Conservation (phyloP, 2,797 vertebrate species). For the Ptychobarbus kaznakovi region DNA sequence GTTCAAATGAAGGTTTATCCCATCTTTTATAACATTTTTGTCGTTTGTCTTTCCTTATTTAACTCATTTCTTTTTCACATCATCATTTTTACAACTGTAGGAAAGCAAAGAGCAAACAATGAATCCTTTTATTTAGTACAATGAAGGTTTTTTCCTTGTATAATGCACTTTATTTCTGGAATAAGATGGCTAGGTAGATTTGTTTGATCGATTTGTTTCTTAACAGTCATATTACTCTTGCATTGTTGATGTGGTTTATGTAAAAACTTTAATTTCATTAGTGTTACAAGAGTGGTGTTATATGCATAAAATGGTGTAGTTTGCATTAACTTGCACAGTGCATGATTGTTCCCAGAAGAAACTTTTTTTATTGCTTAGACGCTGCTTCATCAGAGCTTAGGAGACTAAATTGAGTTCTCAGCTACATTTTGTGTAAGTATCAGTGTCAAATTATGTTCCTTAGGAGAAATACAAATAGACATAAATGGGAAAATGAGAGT, state of each 20-base stretch:
- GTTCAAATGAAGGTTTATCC: slow-evolving; percentile 36
- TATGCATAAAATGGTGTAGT: not conserved
- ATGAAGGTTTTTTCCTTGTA: not conserved
- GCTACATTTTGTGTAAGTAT: not conserved
- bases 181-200: slow-evolving; percentile 14
- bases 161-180: not conserved
- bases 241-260: not conserved
- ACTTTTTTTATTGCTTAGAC: not conserved
- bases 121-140: slow-evolving; percentile 8
- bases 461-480: not conserved
- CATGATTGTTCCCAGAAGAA: not conserved
- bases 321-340: slow-evolving; percentile 5
- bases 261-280: slow-evolving; percentile 18
- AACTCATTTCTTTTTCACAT: slow-evolving; percentile 63
- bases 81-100: slow-evolving; percentile 59
- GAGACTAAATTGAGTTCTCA: slow-evolving; percentile 2
- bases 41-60: slow-evolving; percentile 51
- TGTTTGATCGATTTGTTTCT: slow-evolving; percentile 40
- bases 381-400: not conserved
- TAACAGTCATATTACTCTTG: slow-evolving; percentile 14
- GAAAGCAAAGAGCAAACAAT: slow-evolving; percentile 1
- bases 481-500: not conserved
- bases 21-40: slow-evolving; percentile 42
- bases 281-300: not conserved
- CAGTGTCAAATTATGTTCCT: not conserved